phyloP scores from a whole-genome alignment of 2,888 invertebrate genomes.

The Brachyptera risi region DNA sequence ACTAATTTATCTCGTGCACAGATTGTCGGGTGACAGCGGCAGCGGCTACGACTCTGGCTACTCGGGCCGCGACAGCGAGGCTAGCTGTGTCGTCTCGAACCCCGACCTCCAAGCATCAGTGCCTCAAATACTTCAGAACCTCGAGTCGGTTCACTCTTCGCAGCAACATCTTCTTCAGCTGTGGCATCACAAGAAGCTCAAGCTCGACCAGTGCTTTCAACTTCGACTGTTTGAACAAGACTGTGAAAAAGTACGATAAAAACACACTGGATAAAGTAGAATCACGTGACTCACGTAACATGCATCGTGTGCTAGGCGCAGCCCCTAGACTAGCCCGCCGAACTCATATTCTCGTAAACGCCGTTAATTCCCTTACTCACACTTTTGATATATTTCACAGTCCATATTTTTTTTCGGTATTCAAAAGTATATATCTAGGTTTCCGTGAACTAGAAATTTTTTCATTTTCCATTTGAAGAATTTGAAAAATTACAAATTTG shows the following conservation, averaged over 20 bases:
- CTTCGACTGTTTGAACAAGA: constrained; percentile 94
- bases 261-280: too few species aligned
- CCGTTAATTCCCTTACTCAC: too few species aligned
- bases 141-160: constrained; percentile 82
- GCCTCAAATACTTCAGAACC: constrained; percentile 71
- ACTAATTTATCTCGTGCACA: too few species aligned
- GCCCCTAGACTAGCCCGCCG: too few species aligned
- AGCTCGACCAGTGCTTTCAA: constrained; percentile 95
- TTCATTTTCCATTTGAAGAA: too few species aligned
- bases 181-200: constrained; percentile 93
- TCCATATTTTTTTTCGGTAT: too few species aligned
- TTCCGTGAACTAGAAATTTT: too few species aligned
- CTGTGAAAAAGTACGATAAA: constrained; percentile 74
- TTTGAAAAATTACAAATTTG: too few species aligned
- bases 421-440: too few species aligned
- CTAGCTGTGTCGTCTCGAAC: constrained; percentile 53
- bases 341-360: too few species aligned
- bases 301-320: too few species aligned
- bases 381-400: too few species aligned
- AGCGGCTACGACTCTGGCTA: constrained; percentile 68
- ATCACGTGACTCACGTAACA: not conserved
- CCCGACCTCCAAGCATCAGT: constrained; percentile 60
- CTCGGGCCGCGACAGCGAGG: constrained; percentile 63
- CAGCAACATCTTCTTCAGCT: constrained; percentile 88
- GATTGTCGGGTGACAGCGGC: constrained; percentile 51